A percentile compares a stretch with the other conserved stretches of the same genome.
phyloP scores from a whole-genome alignment of 2,888 invertebrate species.

The Aquatica leii region DNA sequence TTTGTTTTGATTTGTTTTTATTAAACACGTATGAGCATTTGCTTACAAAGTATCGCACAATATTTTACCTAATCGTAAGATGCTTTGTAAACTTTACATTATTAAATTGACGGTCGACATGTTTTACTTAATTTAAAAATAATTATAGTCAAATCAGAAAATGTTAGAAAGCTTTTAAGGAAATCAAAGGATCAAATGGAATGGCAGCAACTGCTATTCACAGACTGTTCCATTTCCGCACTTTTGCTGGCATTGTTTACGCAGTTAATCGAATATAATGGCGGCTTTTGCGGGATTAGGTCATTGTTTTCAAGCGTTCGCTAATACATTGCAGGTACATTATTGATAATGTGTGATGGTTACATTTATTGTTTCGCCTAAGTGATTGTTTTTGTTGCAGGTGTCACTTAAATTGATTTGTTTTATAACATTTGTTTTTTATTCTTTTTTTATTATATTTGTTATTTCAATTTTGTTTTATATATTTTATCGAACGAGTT shows the following conservation, averaged over 20 bases:
- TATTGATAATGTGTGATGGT: conserved; percentile 22
- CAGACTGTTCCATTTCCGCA: conserved; percentile 29
- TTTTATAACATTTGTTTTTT: no score
- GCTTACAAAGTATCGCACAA: no score
- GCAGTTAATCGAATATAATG: conserved; percentile 41
- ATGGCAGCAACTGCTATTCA: conserved; percentile 19
- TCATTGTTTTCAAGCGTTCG: conserved; percentile 33
- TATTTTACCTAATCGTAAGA: not conserved
- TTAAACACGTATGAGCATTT: no score
- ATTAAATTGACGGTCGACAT: not conserved
- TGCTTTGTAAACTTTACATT: not conserved
- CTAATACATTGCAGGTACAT: conserved; percentile 28
- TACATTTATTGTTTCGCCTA: no score
- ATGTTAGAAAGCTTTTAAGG: conserved; percentile 31
- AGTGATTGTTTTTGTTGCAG: no score
- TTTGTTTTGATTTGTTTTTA: no score
- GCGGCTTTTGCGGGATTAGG: conserved; percentile 39
- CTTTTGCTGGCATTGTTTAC: conserved; percentile 39
- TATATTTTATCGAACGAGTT: no score
- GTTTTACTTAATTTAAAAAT: not conserved
- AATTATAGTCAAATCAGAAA: conserved; percentile 17
- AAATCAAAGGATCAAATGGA: conserved; percentile 37
- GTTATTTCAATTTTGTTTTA: no score
- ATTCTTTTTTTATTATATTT: no score
- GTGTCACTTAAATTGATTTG: no score